A percentile compares a stretch with the other conserved stretches of the same genome.
Evolutionary conservation across 2,113 vertebrate species (phyloP).

Genomic region (Neodontobutis hainanensis): DNA sequence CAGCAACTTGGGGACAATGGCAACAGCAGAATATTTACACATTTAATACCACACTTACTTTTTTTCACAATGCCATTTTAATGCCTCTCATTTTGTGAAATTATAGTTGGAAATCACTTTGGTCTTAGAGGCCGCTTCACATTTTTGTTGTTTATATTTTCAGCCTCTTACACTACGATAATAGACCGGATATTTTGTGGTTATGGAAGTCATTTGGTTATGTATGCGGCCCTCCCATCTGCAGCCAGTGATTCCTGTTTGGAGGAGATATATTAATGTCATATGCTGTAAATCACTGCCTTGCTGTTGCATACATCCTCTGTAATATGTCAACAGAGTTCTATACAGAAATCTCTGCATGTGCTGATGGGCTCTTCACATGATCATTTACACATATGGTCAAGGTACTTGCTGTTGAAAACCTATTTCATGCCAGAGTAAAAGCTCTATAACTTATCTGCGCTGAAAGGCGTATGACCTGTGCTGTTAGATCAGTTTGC

Average conservation of each 20-base stretch:
- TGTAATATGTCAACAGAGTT: constrained; percentile 12
- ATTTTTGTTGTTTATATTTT: no score
- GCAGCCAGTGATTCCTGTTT: constrained; percentile 16
- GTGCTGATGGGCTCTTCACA: not conserved
- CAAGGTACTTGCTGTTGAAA: constrained; percentile 36
- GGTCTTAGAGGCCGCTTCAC: no score
- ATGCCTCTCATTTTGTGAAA: no score
- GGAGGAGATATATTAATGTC: constrained; percentile 8
- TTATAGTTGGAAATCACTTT: no score
- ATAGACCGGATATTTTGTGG: not conserved
- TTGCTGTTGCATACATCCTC: constrained; percentile 11
- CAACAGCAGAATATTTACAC: not conserved
- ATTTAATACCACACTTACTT: not conserved
- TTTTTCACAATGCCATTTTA: no score
- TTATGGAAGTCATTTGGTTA: not conserved
- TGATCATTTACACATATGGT: constrained; percentile 36
- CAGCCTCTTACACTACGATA: no score
- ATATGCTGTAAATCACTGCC: not conserved
- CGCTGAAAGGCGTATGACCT: constrained; percentile 16
- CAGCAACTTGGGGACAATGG: not conserved
- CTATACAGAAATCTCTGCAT: not conserved
- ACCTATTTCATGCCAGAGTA: constrained; percentile 43
- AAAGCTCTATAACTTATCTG: constrained; percentile 20
- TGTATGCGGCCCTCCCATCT: not conserved
- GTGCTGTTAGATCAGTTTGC: constrained; percentile 14